These are phyloP conservation scores for Drosophila willistoni DNA, from an alignment of 1,140 invertebrate genomes.

Conservation along the genomic window DNA sequence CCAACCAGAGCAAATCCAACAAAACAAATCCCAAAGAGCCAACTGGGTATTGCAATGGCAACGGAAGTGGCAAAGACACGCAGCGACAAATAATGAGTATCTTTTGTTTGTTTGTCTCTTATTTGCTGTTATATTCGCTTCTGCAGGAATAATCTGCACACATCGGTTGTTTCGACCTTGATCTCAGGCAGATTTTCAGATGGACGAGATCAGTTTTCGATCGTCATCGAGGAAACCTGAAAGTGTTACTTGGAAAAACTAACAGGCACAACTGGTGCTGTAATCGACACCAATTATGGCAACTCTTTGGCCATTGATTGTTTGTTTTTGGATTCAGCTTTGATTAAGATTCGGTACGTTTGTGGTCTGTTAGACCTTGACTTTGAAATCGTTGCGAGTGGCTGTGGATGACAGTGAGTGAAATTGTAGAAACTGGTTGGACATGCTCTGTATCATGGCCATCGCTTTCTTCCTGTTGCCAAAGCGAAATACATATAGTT, in stretches of 20 bases:
- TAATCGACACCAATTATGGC: conserved; percentile 72
- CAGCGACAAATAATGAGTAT: conserved; percentile 40
- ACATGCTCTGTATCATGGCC: conserved; percentile 9
- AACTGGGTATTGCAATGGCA: conserved; percentile 12
- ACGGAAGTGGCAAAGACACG: conserved; percentile 8
- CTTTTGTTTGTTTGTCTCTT: not conserved
- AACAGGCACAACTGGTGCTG: conserved; percentile 27
- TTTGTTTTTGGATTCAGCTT: conserved; percentile 10
- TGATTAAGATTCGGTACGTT: not conserved
- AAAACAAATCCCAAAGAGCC: conserved; percentile 14
- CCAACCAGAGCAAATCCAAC: conserved; percentile 72
- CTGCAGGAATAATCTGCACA: not conserved
- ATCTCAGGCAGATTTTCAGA: not conserved
- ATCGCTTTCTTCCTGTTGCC: conserved; percentile 54
- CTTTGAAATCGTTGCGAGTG: conserved; percentile 55
- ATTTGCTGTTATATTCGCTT: not conserved
- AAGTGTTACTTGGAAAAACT: conserved; percentile 8
- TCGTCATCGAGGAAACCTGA: not conserved
- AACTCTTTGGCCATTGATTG: conserved; percentile 42
- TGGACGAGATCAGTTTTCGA: too few relatives aligned
- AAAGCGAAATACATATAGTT: conserved; percentile 21
- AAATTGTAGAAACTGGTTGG: conserved; percentile 57
- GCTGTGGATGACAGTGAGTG: conserved; percentile 24
- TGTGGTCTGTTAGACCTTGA: conserved; percentile 60
- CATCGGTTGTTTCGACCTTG: conserved; percentile 8